Evolutionary conservation across 2,113 vertebrate species (phyloP).

Genomic region (Muntiacus reevesi): DNA sequence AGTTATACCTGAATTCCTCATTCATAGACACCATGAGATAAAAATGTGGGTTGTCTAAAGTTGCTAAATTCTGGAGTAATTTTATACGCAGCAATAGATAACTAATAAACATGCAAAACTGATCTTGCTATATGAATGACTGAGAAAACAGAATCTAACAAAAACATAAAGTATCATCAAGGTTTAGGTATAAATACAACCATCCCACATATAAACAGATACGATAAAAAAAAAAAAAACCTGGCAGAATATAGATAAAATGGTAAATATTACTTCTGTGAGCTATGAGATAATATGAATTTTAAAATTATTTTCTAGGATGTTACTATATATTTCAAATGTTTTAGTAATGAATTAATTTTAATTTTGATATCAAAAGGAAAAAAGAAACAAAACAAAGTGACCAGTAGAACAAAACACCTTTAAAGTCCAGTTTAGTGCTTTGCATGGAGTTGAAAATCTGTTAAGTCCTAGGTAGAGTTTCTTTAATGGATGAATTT

Average conservation of each 20-base stretch:
- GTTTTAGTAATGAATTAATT: not conserved
- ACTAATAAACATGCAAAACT: not conserved
- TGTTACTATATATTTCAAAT: not conserved
- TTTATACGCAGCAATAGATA: not conserved
- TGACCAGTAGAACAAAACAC: not conserved
- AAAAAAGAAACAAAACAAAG: not conserved
- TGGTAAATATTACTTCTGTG: not conserved
- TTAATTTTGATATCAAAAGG: not conserved
- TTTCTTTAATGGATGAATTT: not conserved
- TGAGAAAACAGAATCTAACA: not conserved
- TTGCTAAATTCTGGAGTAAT: not conserved
- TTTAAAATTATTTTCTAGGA: constrained; percentile 9
- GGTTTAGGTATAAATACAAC: not conserved
- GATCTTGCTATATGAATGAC: not conserved
- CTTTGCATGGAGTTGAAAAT: not conserved
- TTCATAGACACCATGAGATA: not conserved
- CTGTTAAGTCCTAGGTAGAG: not conserved
- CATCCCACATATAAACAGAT: not conserved
- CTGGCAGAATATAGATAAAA: not conserved
- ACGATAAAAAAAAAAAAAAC: not conserved
- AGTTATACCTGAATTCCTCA: not conserved
- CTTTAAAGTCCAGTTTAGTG: not conserved
- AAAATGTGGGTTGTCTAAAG: not conserved
- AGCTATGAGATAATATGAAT: not conserved
- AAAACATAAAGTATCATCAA: not conserved